A percentile compares a stretch with the other conserved stretches of the same genome.
These are phyloP conservation scores for Psammodynastes pulverulentus DNA, from an alignment of 2,113 vertebrate species.

Conservation along the genomic window DNA sequence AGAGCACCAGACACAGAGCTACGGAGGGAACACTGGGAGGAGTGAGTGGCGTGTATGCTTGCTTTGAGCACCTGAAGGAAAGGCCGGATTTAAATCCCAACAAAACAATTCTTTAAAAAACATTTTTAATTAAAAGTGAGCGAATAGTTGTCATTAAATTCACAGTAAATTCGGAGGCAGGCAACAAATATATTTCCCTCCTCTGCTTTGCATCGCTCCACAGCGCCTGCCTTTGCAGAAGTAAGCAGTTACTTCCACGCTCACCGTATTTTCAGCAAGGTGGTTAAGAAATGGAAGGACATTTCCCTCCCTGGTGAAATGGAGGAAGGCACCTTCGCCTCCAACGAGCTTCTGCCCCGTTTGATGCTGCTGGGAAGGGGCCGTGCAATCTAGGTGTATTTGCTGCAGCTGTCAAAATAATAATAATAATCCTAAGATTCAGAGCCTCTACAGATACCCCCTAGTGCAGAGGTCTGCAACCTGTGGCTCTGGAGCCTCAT, in stretches of 20 bases:
- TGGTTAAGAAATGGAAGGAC: not conserved
- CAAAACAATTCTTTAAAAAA: not conserved
- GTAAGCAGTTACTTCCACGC: not conserved
- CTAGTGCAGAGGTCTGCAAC: no score
- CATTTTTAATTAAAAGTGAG: not conserved
- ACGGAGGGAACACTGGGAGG: not conserved
- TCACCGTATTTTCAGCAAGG: not conserved
- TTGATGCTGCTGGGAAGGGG: not conserved
- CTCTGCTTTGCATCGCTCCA: not conserved
- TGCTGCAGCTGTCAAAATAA: not conserved
- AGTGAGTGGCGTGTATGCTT: not conserved
- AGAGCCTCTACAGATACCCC: not conserved
- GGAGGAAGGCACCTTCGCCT: not conserved
- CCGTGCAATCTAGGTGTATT: not conserved
- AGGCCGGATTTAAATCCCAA: not conserved
- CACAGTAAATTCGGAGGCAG: not conserved
- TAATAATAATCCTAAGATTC: not conserved
- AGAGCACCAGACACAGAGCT: not conserved
- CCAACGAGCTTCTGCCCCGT: not conserved
- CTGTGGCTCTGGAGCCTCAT: no score
- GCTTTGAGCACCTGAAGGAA: not conserved
- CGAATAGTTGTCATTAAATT: not conserved
- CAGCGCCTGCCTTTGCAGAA: not conserved
- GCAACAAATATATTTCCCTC: not conserved
- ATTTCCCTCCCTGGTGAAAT: not conserved